phyloP scores from a whole-genome alignment of 1,140 invertebrate genomes.

The Paraescarpia echinospica region DNA sequence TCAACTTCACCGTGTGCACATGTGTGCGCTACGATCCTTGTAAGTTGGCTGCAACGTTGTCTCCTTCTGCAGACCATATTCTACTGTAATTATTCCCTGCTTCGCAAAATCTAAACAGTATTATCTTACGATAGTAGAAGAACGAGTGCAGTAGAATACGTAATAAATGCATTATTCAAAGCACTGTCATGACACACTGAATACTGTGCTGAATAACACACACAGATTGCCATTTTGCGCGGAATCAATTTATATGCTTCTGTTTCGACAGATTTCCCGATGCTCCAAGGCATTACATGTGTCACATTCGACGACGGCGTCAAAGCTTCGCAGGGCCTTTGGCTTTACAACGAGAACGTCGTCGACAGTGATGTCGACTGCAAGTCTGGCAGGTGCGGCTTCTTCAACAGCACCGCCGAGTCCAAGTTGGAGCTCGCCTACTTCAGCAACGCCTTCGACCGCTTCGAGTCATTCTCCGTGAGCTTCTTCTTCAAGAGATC shows the following conservation, averaged over 20 bases:
- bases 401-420: neutral
- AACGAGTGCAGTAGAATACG: neutral
- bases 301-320: neutral
- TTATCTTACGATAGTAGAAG: neutral
- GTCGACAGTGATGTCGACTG: neutral
- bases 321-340: neutral
- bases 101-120: too few species aligned
- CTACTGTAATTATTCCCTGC: too few species aligned
- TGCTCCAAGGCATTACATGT: neutral
- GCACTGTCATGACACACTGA: neutral
- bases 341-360: neutral
- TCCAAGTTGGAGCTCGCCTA: neutral
- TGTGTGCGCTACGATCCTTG: neutral
- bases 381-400: neutral
- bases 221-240: neutral
- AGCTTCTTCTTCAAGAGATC: neutral
- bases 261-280: neutral
- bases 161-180: neutral
- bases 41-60: neutral
- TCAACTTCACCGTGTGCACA: neutral
- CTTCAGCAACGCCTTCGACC: neutral
- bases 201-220: neutral
- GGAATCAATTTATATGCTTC: neutral
- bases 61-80: neutral
- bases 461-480: neutral